These are phyloP conservation scores for Crambe crambe DNA, from an alignment of 37 sponge, comb jelly and placozoan species.

Conservation along the genomic window DNA sequence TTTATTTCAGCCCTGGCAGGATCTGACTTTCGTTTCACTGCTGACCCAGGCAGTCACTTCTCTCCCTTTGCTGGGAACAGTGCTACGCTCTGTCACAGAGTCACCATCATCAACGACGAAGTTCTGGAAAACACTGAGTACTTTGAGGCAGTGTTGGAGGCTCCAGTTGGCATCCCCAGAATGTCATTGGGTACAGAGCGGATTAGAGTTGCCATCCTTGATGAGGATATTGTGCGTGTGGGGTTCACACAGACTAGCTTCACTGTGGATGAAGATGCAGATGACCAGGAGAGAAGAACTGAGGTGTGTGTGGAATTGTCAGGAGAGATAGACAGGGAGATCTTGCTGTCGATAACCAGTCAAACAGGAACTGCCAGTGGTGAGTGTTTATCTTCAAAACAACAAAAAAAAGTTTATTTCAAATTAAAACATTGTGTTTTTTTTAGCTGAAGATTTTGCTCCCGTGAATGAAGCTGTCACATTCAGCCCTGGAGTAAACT, in stretches of 20 bases:
- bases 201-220: neutral
- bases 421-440: neutral
- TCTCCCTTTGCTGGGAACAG: neutral
- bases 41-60: neutral
- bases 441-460: constrained; percentile 14
- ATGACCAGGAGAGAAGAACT: neutral
- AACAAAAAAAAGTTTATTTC: no score
- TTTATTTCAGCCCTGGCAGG: neutral
- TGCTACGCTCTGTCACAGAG: neutral
- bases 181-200: neutral
- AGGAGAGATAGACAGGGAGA: constrained; percentile 24
- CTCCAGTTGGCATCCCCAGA: neutral
- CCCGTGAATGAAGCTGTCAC: neutral
- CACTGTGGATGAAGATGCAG: constrained; percentile 9
- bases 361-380: constrained; percentile 10
- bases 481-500: constrained; percentile 5
- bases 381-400: neutral
- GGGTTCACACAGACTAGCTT: neutral
- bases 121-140: constrained; percentile 22
- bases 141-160: neutral
- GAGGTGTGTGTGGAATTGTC: constrained; percentile 12
- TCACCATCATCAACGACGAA: constrained; percentile 24
- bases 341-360: neutral
- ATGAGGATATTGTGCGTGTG: constrained; percentile 20
- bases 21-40: neutral